Evolutionary conservation across 2,888 invertebrate genomes (phyloP), one percentile per base, ranked within the genome.

Genomic region (Parascotia fuliginaria): DNA sequence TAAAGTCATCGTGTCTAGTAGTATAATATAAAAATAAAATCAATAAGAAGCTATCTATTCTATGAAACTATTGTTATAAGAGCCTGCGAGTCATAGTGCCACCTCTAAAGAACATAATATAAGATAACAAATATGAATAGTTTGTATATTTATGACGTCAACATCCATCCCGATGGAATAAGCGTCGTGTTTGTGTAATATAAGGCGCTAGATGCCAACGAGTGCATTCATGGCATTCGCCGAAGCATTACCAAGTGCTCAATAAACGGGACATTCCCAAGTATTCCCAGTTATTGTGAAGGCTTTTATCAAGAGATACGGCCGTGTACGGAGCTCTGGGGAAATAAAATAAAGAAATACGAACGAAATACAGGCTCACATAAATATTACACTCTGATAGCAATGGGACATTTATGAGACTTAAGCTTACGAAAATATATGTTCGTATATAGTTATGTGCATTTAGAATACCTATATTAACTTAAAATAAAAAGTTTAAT

Each of bases 351-450:
- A 66, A 66, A 66, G 64, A 67, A 61, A 66, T 64, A 67, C 65
- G 53, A 44, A 52, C 42, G 45, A 52, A 64, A 66, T 62, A 54
- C 48, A 53, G 51, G 58, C 39, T 54, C 39, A 56, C 68, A 79
- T 84, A 79, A 84, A 84, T 83, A 83, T 81, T 81, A 81, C 70
- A 81, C 74, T 75, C 75, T n/a, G 76, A 80, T 78, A 72, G 75
- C 51, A 24, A 27, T 13, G 55, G 57, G 60, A 61, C 68, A 70
- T 69, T 66, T 69, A 66, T 66, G 66, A 65, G 66, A 54, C 59
- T 65, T 61, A 49, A 55, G 55, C 70, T 79, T 76, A 79, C 80
- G 77, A 79, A 78, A 77, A 81, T 75, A 74, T 79, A 28, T 74
- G 66, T 56, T 50, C 14, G 11, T 4, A n/a, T 37, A 53, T 44